These are phyloP conservation scores for Silurus meridionalis DNA, from an alignment of 2,113 vertebrate species.

Conservation along the genomic window DNA sequence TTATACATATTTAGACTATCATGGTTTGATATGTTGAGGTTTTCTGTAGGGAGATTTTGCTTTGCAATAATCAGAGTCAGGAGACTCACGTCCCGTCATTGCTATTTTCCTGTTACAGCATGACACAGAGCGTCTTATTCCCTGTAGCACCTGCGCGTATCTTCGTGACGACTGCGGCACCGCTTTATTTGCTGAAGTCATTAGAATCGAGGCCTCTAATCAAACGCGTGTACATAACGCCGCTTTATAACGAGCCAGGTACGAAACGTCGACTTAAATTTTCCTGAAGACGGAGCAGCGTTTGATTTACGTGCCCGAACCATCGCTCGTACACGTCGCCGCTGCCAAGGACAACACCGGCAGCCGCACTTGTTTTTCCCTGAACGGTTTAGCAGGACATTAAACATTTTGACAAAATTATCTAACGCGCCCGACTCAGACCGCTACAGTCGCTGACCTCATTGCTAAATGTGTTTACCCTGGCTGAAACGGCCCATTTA, in stretches of 20 bases:
- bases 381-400: constrained; percentile 84
- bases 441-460: constrained; percentile 90
- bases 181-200: constrained; percentile 52
- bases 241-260: constrained; percentile 59
- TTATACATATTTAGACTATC: neutral
- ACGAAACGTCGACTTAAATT: constrained; percentile 76
- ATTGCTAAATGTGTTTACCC: constrained; percentile 93
- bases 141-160: constrained; percentile 1
- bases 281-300: constrained; percentile 75
- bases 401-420: constrained; percentile 97
- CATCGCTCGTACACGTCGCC: constrained; percentile 67
- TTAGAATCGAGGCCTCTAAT: constrained; percentile 63
- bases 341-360: constrained; percentile 91
- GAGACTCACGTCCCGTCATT: neutral
- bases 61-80: neutral
- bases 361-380: constrained; percentile 82
- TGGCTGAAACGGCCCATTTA: constrained; percentile 81
- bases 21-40: neutral
- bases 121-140: neutral
- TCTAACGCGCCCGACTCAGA: constrained; percentile 88
- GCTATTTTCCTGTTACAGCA: neutral
- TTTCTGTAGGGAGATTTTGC: neutral
- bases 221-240: constrained; percentile 37
- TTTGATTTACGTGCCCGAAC: constrained; percentile 79
- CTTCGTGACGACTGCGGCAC: constrained; percentile 63